Base-by-base conservation (phyloP, 2,797 vertebrate genomes). In the Ctenopoma multispine region DNA sequence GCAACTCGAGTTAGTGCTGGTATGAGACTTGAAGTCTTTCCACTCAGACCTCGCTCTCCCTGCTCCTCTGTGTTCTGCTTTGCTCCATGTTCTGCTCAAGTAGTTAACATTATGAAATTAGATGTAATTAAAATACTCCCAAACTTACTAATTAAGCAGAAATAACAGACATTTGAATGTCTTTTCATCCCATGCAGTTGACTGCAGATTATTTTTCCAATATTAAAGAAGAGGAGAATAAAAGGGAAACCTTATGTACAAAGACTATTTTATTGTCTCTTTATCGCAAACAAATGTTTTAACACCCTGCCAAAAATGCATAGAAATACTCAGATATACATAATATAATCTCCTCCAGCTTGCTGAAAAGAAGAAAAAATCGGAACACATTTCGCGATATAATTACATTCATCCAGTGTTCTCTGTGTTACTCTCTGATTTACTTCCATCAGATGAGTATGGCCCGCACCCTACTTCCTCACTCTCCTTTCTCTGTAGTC, bases 401-500 rank as follows among this genome's bases (percentile, higher is more conserved):
- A 70, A 75, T 55, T 63, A 23, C 47, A 82, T 77, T 79, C 62
- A 62, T 75, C 31, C 31, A 9, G 41, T 72, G 72, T 77, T 77
- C 29, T 27, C 54, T n/a, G n/a, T 1, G 23, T 71, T 89, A 74
- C 81, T 86, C 85, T 90, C 77, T 51, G 72, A 85, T 81, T 86
- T 81, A 88, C 85, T 87, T 87, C 71, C 71, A 63, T 69, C 72
- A 72, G 77, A 81, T 68, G 60, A 78, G 65, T 34, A 64, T 31
- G 49, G 56, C 27, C 41, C 69, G 50, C 64, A 36, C 56, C 49
- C 75, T 59, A 63, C 70, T 69, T 70, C 64, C 75, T 63, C 51
- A 13, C 60, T 58, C 64, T 55, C 66, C 72, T 76, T 77, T 72
- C 74, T 86, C 83, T 88, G 83, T 83, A 87, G 84, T 90, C 81